Conservation (phyloP, 2,113 vertebrate genomes). For the Thunnus thynnus region DNA sequence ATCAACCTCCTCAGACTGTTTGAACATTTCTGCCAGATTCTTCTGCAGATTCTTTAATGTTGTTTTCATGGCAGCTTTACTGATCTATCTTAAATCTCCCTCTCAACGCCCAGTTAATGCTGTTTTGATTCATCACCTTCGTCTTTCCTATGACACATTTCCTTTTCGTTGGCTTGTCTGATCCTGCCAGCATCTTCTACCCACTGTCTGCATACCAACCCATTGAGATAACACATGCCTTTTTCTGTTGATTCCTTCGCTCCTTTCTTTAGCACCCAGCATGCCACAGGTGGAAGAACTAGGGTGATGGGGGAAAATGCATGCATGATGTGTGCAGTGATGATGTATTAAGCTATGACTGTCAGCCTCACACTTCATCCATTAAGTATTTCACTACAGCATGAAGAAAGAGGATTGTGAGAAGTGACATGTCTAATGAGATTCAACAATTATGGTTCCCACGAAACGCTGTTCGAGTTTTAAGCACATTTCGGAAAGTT, state of each 20-base stretch:
- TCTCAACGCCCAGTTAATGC: conserved; percentile 51
- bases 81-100: conserved; percentile 54
- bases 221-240: conserved; percentile 72
- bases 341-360: conserved; percentile 53
- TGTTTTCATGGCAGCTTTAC: conserved; percentile 50
- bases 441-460: background rate
- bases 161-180: conserved; percentile 73
- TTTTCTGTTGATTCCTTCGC: conserved; percentile 37
- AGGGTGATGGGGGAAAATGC: conserved; percentile 49
- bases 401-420: conserved; percentile 37
- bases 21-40: conserved; percentile 35
- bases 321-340: conserved; percentile 44
- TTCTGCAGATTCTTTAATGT: conserved; percentile 34
- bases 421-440: conserved; percentile 33
- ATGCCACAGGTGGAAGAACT: conserved; percentile 66
- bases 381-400: conserved; percentile 33
- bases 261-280: conserved; percentile 71
- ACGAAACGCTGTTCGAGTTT: conserved; percentile 1
- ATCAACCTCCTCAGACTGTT: conserved; percentile 30
- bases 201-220: conserved; percentile 76
- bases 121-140: conserved; percentile 60
- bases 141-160: conserved; percentile 68
- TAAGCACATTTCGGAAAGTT: background rate
- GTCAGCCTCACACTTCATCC: conserved; percentile 36
- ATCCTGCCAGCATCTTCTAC: conserved; percentile 70